phyloP scores from a whole-genome alignment of 2,888 invertebrate species.

The Erebia ligea region DNA sequence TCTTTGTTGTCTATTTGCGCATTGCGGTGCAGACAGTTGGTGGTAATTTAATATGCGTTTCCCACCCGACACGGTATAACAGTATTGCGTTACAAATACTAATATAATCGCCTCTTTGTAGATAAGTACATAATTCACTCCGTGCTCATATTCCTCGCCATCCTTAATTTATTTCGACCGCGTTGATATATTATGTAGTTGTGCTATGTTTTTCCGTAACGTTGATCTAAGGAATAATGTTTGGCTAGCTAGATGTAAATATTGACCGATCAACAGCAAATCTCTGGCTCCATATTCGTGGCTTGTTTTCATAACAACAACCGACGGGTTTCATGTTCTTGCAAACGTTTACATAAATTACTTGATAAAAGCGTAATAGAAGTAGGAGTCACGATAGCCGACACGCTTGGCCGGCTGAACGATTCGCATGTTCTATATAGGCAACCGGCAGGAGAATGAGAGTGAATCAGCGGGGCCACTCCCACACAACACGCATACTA shows the following conservation, averaged over 20 bases:
- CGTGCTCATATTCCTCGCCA: conserved; percentile 13
- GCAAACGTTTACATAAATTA: conserved; percentile 51
- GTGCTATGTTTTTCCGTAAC: neutral
- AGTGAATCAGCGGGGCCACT: conserved; percentile 61
- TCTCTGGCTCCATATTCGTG: neutral
- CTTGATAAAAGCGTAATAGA: conserved; percentile 50
- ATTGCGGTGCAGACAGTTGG: conserved; percentile 33
- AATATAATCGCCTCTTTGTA: conserved; percentile 32
- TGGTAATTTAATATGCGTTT: conserved; percentile 32
- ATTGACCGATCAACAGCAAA: conserved; percentile 9
- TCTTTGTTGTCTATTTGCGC: conserved; percentile 34
- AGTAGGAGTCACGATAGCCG: conserved; percentile 62
- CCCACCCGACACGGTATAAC: conserved; percentile 33
- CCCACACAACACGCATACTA: conserved; percentile 33
- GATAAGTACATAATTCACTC: conserved; percentile 22
- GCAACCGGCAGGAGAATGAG: conserved; percentile 57
- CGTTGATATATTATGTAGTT: neutral
- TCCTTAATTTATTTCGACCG: conserved; percentile 3
- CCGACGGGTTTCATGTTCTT: conserved; percentile 38
- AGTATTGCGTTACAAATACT: conserved; percentile 34
- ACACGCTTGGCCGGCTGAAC: conserved; percentile 59
- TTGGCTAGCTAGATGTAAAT: neutral
- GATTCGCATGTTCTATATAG: conserved; percentile 61
- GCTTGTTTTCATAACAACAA: conserved; percentile 30
- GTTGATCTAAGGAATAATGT: conserved; percentile 1